Base-by-base conservation (phyloP, 1,140 invertebrate genomes). In the Heliconius hermathena region DNA sequence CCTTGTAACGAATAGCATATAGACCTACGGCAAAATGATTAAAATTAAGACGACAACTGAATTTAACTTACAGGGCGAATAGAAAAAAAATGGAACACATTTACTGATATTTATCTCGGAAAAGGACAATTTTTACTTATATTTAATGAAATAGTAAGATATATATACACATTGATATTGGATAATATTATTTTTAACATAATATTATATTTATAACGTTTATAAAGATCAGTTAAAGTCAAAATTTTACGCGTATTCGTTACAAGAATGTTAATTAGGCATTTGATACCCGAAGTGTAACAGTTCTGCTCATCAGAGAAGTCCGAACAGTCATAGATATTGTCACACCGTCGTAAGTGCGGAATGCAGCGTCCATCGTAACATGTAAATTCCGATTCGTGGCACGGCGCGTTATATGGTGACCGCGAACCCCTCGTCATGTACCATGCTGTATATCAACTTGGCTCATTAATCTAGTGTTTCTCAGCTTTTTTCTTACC, bases 261-360 rank as follows among this genome's bases (percentile, higher is more conserved):
- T 66, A 66, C 60, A 66, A 66, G 60, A 26, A 29, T 66, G 11
- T 66, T 29, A 66, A 66, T 26, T 66, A 66, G 60, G 71, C 54
- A 80, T 74, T 85, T 54, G 72, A 88, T 95, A 95, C 94, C 94
- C 81, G 93, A 91, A 76, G 89, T 88, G 95, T 97, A 96, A 96
- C 98, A 98, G 94, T 97, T 97, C 93, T 97, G 97, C 95, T 99
- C 98, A 95, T 99, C 98, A 84, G 97, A 98, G 95, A 97, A 97
- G 95, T 99, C 98, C 93, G 96, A 96, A 95, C 98, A 99, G 95
- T 99, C 97, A 95, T 97, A 97, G 93, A 96, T 96, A 95, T 97
- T 97, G 96, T 98, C 97, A 95, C 98, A 98, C 90, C 97, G 96
- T 87, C 97, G 96, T 82, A 95, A 93, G 94, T 95, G 91, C 95